Percentiles rank a stretch among this genome's conserved stretches.
These are phyloP conservation scores for Glaucopsyche alexis DNA, from an alignment of 2,888 invertebrate genomes.

Conservation along the genomic window DNA sequence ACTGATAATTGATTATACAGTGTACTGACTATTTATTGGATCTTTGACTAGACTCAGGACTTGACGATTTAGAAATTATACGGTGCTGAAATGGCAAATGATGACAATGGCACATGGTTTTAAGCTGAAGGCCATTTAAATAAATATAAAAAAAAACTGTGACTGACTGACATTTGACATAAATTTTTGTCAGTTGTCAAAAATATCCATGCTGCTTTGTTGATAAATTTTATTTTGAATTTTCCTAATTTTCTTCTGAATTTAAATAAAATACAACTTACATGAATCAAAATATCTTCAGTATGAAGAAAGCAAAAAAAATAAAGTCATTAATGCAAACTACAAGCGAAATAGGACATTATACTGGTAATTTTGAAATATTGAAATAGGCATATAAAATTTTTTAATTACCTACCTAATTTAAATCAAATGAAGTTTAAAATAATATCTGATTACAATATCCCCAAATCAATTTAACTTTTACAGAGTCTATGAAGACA, in stretches of 20 bases:
- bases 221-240: not conserved
- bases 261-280: not conserved
- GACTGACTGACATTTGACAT: no score
- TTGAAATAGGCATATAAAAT: not conserved
- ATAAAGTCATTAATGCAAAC: not conserved
- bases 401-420: no score
- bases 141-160: no score
- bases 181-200: not conserved
- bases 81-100: no score
- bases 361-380: not conserved
- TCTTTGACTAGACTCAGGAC: no score
- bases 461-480: not conserved
- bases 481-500: conserved; percentile 23
- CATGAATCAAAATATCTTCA: not conserved
- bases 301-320: conserved; percentile 8
- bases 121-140: no score
- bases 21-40: no score
- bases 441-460: not conserved
- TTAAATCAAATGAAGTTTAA: not conserved
- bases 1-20: no score
- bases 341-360: not conserved
- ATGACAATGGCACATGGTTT: no score
- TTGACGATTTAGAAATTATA: no score
- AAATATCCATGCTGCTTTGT: not conserved
- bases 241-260: not conserved